Percentiles rank a stretch among this genome's conserved stretches.
Evolutionary conservation across 2,113 vertebrate species (phyloP).

Genomic region (Misgurnus anguillicaudatus): DNA sequence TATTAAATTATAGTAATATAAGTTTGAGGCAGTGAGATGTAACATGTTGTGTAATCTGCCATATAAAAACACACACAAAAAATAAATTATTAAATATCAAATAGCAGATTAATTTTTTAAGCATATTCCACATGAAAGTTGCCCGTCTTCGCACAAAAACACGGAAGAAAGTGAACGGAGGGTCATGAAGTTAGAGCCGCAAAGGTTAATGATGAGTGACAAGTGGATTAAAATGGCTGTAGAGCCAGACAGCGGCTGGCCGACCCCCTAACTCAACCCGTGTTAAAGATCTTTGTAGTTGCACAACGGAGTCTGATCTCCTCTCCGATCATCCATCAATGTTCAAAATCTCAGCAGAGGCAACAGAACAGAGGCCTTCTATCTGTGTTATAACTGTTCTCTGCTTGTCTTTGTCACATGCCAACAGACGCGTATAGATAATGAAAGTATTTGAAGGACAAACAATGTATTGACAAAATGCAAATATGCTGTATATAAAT

Average conservation of each 20-base stretch:
- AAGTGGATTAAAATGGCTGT: conserved; percentile 52
- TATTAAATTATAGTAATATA: background rate
- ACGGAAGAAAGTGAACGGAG: conserved; percentile 37
- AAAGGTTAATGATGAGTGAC: conserved; percentile 64
- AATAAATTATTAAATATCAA: background rate
- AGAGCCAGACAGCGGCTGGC: conserved; percentile 11
- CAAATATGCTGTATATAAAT: no score
- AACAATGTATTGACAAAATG: no score
- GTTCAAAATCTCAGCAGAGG: conserved; percentile 15
- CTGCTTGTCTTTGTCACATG: background rate
- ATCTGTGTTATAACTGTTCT: conserved; percentile 7
- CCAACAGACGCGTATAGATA: background rate
- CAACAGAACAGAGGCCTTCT: conserved; percentile 16
- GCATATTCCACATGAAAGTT: background rate
- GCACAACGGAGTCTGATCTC: conserved; percentile 1
- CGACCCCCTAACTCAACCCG: background rate
- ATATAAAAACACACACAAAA: background rate
- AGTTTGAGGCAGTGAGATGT: background rate
- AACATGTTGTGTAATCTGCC: background rate
- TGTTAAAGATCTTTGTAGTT: conserved; percentile 5
- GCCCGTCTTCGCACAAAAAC: background rate
- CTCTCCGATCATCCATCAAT: conserved; percentile 25
- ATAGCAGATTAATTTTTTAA: background rate
- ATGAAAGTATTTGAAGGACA: background rate
- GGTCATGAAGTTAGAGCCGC: conserved; percentile 51